Evolutionary conservation across 1,140 invertebrate species (phyloP), one percentile per base, ranked within the genome.

Genomic region (Physella acuta): DNA sequence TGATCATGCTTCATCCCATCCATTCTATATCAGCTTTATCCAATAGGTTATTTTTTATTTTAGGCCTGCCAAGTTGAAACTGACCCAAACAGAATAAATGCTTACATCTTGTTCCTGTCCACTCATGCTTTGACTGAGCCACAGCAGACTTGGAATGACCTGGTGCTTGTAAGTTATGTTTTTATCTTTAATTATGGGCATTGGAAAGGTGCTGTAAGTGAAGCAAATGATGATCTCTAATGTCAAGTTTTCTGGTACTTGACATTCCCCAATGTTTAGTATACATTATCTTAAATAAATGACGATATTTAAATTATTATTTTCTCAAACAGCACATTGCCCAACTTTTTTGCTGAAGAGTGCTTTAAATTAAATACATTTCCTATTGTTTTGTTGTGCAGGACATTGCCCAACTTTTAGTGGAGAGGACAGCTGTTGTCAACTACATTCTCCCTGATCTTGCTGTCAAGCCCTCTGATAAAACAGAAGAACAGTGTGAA

Each of bases 61-160:
- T 62, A 92, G 68, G 94, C 95, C 4, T 93, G 94, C 79, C 91
- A 94, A 75, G 92, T 96, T 37, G 95, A 98, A 85, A 96, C 94
- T 75, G 91, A 92, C 78, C 92, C 93, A 0, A 84, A 87, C 8
- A 87, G 93, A 59, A 89, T 98, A n/a, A 91, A 92, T 68, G 90
- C 91, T n/a, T 97, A 97, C 82, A 91, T 97, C 30, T 88, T 89
- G 30, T 97, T 95, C 84, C 88, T 97, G 16, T 90, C 93, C 0
- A 84, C 88, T 0, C 91, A 94, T 84, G 91, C 91, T 0, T 69
- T 76, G 49, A 88, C 90, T 51, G 89, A 90, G 77, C 87, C 89
- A 8, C 85, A 90, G 0, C 88, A 86, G 62, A 81, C 87, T 24
- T 76, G 87, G 52, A 82, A 85, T 71, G 85, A 87, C 72, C 73